phyloP scores from a whole-genome alignment of 2,888 invertebrate genomes.

The Drosophila anomelani region DNA sequence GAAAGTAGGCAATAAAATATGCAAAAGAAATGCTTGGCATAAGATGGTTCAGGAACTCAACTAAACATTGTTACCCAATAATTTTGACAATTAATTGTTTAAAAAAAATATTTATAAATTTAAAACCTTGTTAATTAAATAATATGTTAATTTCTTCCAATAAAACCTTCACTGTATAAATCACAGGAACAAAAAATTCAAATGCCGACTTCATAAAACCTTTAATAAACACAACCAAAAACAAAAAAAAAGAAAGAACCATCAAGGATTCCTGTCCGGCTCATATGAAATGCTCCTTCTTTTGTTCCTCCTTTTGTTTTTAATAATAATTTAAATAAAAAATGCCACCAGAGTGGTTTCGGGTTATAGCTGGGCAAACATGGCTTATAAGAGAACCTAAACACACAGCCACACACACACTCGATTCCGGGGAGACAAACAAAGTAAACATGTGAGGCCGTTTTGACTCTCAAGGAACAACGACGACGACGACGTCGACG shows the following conservation, averaged over 20 bases:
- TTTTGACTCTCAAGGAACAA: slow-evolving; percentile 36
- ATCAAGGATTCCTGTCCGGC: not conserved
- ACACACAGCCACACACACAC: slow-evolving; percentile 55
- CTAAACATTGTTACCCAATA: no score
- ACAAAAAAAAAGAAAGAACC: not conserved
- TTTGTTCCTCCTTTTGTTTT: slow-evolving; percentile 56
- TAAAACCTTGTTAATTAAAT: not conserved
- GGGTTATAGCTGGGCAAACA: slow-evolving; percentile 51
- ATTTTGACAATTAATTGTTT: not conserved
- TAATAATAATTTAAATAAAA: slow-evolving; percentile 79
- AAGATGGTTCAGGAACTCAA: not conserved
- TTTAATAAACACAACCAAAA: slow-evolving; percentile 11
- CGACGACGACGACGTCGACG: slow-evolving; percentile 17
- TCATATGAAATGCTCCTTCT: slow-evolving; percentile 30
- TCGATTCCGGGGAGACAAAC: slow-evolving; percentile 21
- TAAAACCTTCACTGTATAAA: slow-evolving; percentile 13
- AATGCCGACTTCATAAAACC: slow-evolving; percentile 14
- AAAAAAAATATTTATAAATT: not conserved
- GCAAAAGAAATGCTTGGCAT: not conserved
- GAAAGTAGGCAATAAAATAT: not conserved
- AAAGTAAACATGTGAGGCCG: slow-evolving; percentile 52
- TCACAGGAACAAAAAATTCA: slow-evolving; percentile 5
- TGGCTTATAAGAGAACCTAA: slow-evolving; percentile 65
- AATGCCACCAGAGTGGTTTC: slow-evolving; percentile 75
- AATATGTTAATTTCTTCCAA: not conserved